Conservation (phyloP, 2,797 vertebrate genomes). For the Staurois parvus region DNA sequence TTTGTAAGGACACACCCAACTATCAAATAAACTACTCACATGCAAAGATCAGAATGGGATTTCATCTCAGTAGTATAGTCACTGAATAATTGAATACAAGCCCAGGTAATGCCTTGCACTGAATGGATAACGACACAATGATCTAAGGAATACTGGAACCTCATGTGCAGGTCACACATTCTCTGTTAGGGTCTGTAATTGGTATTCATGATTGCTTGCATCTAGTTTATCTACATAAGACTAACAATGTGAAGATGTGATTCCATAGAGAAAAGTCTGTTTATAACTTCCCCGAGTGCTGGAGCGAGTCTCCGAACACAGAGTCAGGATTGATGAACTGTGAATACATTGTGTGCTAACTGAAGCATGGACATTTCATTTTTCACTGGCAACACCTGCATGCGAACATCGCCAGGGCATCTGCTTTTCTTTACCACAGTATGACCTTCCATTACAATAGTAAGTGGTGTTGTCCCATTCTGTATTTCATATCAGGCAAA, state of each 20-base stretch:
- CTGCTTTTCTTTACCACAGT: conserved; percentile 17
- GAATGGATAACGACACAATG: neutral
- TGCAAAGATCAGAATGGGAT: neutral
- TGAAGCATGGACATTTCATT: conserved; percentile 47
- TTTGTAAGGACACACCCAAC: neutral
- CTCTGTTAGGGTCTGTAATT: conserved; percentile 6
- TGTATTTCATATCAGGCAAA: conserved; percentile 10
- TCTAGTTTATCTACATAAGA: conserved; percentile 1
- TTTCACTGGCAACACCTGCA: conserved; percentile 47
- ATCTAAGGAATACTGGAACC: neutral
- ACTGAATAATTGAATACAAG: neutral
- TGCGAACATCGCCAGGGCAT: conserved; percentile 41
- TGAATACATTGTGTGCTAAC: conserved; percentile 50
- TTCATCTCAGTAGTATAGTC: neutral
- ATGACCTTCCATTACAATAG: neutral
- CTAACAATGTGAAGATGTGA: conserved; percentile 13
- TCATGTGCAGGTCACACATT: neutral
- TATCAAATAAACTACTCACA: neutral
- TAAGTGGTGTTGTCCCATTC: conserved; percentile 2
- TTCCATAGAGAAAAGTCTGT: conserved; percentile 42
- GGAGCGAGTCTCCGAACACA: conserved; percentile 16
- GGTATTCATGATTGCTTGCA: conserved; percentile 14
- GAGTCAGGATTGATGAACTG: conserved; percentile 50
- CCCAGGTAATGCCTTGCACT: neutral
- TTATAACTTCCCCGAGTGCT: conserved; percentile 37